phyloP scores from a whole-genome alignment of 1,140 invertebrate species.

The Caerostris extrusa region DNA sequence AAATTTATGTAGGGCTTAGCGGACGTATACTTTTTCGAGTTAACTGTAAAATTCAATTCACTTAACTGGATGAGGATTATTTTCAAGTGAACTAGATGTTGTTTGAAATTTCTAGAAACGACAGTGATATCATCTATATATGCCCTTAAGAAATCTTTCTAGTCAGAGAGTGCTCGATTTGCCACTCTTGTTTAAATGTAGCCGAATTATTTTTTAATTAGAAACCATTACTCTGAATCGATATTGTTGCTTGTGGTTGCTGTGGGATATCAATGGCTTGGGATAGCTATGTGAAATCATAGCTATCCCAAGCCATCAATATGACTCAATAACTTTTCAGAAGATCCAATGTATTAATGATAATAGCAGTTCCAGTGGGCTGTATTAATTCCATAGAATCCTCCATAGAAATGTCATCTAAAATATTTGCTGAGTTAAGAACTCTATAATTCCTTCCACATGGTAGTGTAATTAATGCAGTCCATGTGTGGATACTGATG shows the following conservation, averaged over 20 bases:
- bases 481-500: constrained; percentile 7
- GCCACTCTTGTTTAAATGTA: no score
- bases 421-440: neutral
- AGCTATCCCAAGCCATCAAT: constrained; percentile 78
- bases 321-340: constrained; percentile 78
- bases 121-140: constrained; percentile 80
- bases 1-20: no score
- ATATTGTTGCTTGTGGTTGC: constrained; percentile 45
- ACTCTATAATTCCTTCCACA: constrained; percentile 12
- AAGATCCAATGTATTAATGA: no score
- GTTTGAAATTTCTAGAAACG: constrained; percentile 58
- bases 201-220: no score
- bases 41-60: constrained; percentile 77
- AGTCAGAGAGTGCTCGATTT: constrained; percentile 74
- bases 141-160: constrained; percentile 51
- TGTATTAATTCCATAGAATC: neutral
- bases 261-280: no score
- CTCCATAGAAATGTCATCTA: no score
- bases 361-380: no score
- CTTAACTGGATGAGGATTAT: constrained; percentile 77
- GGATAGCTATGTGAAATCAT: constrained; percentile 73
- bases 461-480: neutral
- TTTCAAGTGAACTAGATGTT: constrained; percentile 76
- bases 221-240: no score
- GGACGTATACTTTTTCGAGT: no score